Evolutionary conservation across 92 coral and sea anemone genomes (phyloP), one percentile per base, ranked within the genome.

Genomic region (Virgularia gustaviana): DNA sequence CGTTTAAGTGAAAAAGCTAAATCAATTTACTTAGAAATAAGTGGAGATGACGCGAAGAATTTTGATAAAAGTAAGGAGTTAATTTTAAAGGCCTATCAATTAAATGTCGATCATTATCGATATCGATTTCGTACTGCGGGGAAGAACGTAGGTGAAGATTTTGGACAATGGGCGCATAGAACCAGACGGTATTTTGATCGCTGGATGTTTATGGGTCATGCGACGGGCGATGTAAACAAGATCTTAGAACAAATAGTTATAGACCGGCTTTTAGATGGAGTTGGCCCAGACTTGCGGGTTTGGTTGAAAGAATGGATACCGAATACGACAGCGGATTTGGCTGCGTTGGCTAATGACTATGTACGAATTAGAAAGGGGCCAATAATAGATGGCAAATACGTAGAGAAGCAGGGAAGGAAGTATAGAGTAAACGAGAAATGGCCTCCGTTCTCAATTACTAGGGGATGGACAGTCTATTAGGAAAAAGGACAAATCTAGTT

Each of bases 351-450:
- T 0, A 85, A 64, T 63, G 76, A 76, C 44, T 84, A 68, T 54
- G 80, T 81, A 22, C 86, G 81, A 63, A 66, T 78, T 6, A 52
- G 89, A 62, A 85, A 85, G 49, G 89, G 89, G 25, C 89, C 86
- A 3, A 36, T 66, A 24, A 60, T 81, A 20, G 76, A 44, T 27
- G 86, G 90, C 28, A 80, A 57, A 54, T 80, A 85, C 53, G 79
- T 55, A 60, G 33, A 34, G 11, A 62, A 2, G 15, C 57, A 55
- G 51, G 22, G 36, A 57, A 57, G 33, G 32, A 36, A 60, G 13
- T 34, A 37, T 63, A 36, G 20, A 35, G 0, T 63, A 35, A 6
- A n/a, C 28, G 49, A 24, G 13, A 41, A 41, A 20, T n/a, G 27
- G 28, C 38, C 38, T 64, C 20, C 5, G n/a, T n/a, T n/a, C n/a